Evolutionary conservation across 2,113 vertebrate species (phyloP).

Genomic region (Hypanus sabinus): DNA sequence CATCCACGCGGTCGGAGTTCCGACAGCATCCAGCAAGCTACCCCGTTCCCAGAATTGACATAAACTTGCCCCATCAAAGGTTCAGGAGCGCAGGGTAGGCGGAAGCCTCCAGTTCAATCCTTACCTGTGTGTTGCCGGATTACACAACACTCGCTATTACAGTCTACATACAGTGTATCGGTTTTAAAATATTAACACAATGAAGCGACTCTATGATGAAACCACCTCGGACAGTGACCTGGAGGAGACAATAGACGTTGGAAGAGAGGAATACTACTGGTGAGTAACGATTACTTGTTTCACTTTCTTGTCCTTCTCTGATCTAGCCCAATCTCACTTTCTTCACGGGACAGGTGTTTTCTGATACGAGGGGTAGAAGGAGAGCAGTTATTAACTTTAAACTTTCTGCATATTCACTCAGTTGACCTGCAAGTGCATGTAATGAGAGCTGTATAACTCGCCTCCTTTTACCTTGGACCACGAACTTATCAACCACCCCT

Average conservation of each 20-base stretch:
- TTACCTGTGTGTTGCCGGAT: background rate
- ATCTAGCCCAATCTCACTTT: background rate
- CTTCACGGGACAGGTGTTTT: background rate
- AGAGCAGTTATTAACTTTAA: too few relatives aligned
- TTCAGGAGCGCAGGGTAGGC: background rate
- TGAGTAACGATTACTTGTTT: background rate
- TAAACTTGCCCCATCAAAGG: background rate
- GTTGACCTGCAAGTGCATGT: too few relatives aligned
- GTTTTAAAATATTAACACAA: background rate
- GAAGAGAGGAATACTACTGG: slow-evolving; percentile 22
- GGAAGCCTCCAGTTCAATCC: background rate
- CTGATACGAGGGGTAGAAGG: too few relatives aligned
- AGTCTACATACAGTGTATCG: background rate
- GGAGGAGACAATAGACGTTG: slow-evolving; percentile 29
- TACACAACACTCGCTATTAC: background rate
- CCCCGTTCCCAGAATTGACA: background rate
- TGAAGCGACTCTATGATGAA: slow-evolving; percentile 24
- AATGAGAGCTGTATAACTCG: too few relatives aligned
- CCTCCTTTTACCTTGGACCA: too few relatives aligned
- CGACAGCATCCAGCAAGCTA: background rate
- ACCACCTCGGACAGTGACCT: slow-evolving; percentile 5
- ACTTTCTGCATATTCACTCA: too few relatives aligned
- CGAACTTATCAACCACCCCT: too few relatives aligned
- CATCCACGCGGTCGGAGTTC: background rate
- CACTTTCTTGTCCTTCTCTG: background rate